Evolutionary conservation across 2,113 vertebrate genomes (phyloP).

Genomic region (Athene noctua): DNA sequence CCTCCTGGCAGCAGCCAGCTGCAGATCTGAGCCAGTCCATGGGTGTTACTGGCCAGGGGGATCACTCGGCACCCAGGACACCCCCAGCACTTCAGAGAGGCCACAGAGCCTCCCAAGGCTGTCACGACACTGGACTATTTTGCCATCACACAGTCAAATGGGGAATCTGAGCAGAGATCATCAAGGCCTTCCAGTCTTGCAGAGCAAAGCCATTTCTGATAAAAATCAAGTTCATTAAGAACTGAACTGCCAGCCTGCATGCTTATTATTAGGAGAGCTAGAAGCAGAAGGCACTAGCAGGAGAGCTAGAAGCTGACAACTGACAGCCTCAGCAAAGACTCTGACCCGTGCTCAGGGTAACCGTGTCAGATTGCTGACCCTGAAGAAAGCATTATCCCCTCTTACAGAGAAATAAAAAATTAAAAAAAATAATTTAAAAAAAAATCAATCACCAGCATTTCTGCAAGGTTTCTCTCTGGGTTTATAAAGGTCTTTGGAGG

Average conservation of each 20-base stretch:
- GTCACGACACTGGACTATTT: not conserved
- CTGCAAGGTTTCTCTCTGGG: not conserved
- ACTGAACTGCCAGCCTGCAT: not conserved
- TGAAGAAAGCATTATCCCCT: not conserved
- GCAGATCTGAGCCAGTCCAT: not conserved
- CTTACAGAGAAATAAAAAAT: not conserved
- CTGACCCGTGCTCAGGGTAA: not conserved
- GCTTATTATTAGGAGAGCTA: not conserved
- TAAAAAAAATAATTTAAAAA: not conserved
- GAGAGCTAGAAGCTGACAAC: not conserved
- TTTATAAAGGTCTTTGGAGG: not conserved
- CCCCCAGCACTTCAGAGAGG: not conserved
- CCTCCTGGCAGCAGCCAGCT: not conserved
- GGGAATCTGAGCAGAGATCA: not conserved
- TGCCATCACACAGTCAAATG: not conserved
- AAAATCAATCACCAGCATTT: not conserved
- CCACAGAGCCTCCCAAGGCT: not conserved
- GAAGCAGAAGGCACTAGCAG: not conserved
- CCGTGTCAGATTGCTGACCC: fast-evolving
- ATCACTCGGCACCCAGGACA: not conserved
- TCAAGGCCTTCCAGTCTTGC: not conserved
- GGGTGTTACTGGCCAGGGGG: not conserved
- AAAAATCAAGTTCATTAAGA: not conserved
- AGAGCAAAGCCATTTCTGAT: not conserved
- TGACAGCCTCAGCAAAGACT: not conserved